Evolutionary conservation across 1,140 invertebrate species (phyloP), one percentile per base, ranked within the genome.

Genomic region (Zaprionus gabonicus): DNA sequence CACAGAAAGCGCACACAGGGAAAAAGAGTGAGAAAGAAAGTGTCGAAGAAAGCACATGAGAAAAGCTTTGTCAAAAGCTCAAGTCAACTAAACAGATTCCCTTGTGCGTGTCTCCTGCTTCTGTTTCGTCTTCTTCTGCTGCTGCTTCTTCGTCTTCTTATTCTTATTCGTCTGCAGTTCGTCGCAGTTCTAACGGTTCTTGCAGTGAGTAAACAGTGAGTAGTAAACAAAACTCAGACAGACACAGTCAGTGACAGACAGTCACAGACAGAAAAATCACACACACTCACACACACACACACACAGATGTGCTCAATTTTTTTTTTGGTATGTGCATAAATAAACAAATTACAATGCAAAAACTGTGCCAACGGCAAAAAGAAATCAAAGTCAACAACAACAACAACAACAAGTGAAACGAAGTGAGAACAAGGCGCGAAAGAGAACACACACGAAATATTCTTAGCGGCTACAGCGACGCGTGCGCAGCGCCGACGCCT

Each of bases 331-430:
- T 46, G 51, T 28, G 4, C 36, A 57, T 57, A 57, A 65, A 51
- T 49, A 55, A 59, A 65, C 20, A 55, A 58, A 58, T 17, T 15
- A 71, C 51, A 58, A 58, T 63, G 60, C 74, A 60, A 78, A 81
- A 87, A 88, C 71, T 88, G 85, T 88, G 84, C 84, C 84, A 86
- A 69, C 64, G 51, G 46, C 63, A 28, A 86, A 83, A 87, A 87
- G 85, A 90, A 88, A 88, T 84, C 81, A 88, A 81, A 76, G 58
- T 59, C 58, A 81, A 75, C 60, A 76, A 71, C 23, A 65, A 64
- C 23, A 71, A 49, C n/a, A 41, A 56, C n/a, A 23, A 56, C 44
- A 36, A 56, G 25, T 20, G 25, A 65, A 51, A 25, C 20, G 25
- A 36, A 6, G 49, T 41, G 51, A 64, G 46, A 66, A 56, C 23